These are phyloP conservation scores for Scaptodrosophila latifasciaeformis DNA, from an alignment of 2,888 invertebrate species.

Conservation along the genomic window DNA sequence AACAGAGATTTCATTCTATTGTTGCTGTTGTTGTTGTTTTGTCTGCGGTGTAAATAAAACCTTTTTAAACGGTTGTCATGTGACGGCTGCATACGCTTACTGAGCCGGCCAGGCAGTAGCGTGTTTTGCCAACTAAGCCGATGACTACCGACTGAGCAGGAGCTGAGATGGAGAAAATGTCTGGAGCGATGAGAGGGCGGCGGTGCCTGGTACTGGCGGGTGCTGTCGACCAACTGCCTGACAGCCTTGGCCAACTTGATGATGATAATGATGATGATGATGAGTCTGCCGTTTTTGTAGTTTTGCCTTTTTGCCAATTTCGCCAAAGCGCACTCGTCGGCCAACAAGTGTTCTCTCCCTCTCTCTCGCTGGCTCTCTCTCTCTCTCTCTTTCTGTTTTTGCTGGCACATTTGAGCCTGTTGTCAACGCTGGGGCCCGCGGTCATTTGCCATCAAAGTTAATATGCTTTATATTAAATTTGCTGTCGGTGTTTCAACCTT, in stretches of 20 bases:
- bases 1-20: slow-evolving; percentile 4
- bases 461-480: slow-evolving; percentile 65
- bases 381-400: slow-evolving; percentile 10
- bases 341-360: slow-evolving; percentile 53
- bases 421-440: no score
- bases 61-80: slow-evolving; percentile 72
- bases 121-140: no score
- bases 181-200: no score
- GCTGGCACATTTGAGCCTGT: no score
- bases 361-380: background rate
- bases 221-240: slow-evolving; percentile 40
- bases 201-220: no score
- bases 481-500: slow-evolving; percentile 9
- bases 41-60: slow-evolving; percentile 65
- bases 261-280: slow-evolving; percentile 9
- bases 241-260: slow-evolving; percentile 1
- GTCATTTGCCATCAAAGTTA: slow-evolving; percentile 63
- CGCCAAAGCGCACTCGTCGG: slow-evolving; percentile 60
- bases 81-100: slow-evolving; percentile 29
- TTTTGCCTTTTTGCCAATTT: slow-evolving; percentile 36
- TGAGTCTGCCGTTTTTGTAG: no score
- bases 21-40: slow-evolving; percentile 6
- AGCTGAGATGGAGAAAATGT: no score
- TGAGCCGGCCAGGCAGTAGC: background rate
- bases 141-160: slow-evolving; percentile 35